Evolutionary conservation across 2,888 invertebrate species (phyloP).

Genomic region (Tigriopus californicus): DNA sequence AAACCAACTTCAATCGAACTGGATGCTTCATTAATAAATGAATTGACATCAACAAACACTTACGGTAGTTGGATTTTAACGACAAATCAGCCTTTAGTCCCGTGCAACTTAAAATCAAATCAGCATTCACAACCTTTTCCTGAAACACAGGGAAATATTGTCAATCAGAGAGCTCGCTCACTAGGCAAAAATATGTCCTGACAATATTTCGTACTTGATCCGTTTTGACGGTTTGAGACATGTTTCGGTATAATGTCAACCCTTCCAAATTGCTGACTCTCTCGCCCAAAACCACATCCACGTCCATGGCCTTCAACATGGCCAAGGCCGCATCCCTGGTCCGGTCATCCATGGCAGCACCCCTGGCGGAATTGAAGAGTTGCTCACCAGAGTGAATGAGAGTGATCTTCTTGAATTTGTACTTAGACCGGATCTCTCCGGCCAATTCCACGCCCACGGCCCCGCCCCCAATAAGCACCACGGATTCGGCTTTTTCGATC

Average conservation of each 20-base stretch:
- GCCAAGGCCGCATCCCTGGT: too few species aligned
- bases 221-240: background rate
- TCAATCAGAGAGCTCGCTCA: background rate
- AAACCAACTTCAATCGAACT: too few species aligned
- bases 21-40: too few species aligned
- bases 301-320: background rate
- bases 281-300: background rate
- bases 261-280: background rate
- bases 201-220: too few species aligned
- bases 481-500: background rate
- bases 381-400: background rate
- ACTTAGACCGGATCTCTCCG: background rate
- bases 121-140: background rate
- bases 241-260: background rate
- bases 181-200: too few species aligned
- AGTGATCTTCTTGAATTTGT: background rate
- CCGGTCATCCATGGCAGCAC: background rate
- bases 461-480: slow-evolving; percentile 10
- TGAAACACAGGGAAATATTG: background rate
- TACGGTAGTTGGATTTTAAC: too few species aligned
- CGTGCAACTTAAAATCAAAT: background rate
- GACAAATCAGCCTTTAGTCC: background rate
- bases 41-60: too few species aligned
- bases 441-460: slow-evolving; percentile 14
- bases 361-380: background rate